Percentiles rank a stretch among this genome's conserved stretches.
phyloP scores from a whole-genome alignment of 2,888 invertebrate species.

The Mesoligia furuncula region DNA sequence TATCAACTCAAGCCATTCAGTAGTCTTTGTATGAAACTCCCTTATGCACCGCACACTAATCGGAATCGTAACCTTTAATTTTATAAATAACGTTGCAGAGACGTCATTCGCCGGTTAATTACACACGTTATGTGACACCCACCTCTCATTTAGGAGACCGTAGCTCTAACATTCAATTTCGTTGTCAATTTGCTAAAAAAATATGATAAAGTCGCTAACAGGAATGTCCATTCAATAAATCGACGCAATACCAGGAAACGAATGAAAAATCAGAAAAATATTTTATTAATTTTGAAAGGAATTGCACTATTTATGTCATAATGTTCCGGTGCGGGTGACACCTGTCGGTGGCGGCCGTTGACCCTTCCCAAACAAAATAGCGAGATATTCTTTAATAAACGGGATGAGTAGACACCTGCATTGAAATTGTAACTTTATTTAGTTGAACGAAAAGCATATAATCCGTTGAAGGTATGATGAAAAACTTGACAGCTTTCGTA shows the following conservation, averaged over 20 bases:
- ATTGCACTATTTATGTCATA: constrained; percentile 59
- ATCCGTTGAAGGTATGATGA: background rate
- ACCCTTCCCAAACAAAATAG: constrained; percentile 51
- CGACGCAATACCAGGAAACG: constrained; percentile 27
- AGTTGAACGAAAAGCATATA: background rate
- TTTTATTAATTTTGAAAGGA: constrained; percentile 59
- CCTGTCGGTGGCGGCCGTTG: constrained; percentile 56
- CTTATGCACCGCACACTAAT: no score
- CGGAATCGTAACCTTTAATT: no score
- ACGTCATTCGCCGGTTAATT: background rate
- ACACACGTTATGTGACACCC: background rate
- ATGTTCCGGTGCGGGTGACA: constrained; percentile 60
- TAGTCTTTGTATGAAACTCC: no score
- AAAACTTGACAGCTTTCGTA: constrained; percentile 21
- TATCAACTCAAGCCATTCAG: no score
- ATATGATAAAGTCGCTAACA: background rate
- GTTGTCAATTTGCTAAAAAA: no score
- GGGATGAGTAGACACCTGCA: constrained; percentile 5
- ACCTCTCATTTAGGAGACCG: background rate
- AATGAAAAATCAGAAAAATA: constrained; percentile 38
- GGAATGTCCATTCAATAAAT: constrained; percentile 19
- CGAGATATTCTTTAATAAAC: constrained; percentile 50
- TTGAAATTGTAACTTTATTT: constrained; percentile 28
- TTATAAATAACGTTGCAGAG: background rate
- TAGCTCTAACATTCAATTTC: background rate